Evolutionary conservation across 1,140 invertebrate species (phyloP), one percentile per base, ranked within the genome.

Genomic region (Rhyzopertha dominica): DNA sequence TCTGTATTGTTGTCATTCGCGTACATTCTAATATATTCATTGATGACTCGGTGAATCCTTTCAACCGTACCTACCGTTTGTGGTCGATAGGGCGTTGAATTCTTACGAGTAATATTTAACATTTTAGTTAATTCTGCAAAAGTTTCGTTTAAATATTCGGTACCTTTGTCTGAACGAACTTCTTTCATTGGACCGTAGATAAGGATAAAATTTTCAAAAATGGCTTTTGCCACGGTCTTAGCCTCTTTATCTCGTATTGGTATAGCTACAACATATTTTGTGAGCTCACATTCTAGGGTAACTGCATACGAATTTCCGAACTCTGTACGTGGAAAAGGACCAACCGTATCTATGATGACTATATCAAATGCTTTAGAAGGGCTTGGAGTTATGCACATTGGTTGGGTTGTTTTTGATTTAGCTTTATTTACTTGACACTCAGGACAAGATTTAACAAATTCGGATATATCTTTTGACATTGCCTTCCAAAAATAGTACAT

Each of bases 191-290:
- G 17, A 28, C 34, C 43, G 22, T 41, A 45, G 10, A 45, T 13
- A 1, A 23, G 13, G 22, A 43, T 18, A 18, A 43, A 43, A 36
- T 45, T 24, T 3, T 45, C 43, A 5, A 45, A 26, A 28, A 45
- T 45, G 20, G 35, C 43, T 45, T 45, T 39, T 5, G 35, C 34
- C 4, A 45, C 16, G 3, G 25, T 45, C 9, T 43, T 47, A 8
- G 45, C 41, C 3, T 25, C 32, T 39, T 56, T 58, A 13, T 13
- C 35, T 43, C 7, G n/a, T 5, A 43, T 18, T 18, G 41, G 41
- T 20, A 43, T 37, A 4, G 35, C 22, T 18, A 35, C 29, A 9
- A 36, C 41, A 20, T 36, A 43, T 35, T 43, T 35, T 13, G 41
- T 43, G 4, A 43, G 29, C 17, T 43, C 41, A 14, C 41, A 43